phyloP scores from a whole-genome alignment of 2,113 vertebrate genomes.

The Corydoras maculifer region DNA sequence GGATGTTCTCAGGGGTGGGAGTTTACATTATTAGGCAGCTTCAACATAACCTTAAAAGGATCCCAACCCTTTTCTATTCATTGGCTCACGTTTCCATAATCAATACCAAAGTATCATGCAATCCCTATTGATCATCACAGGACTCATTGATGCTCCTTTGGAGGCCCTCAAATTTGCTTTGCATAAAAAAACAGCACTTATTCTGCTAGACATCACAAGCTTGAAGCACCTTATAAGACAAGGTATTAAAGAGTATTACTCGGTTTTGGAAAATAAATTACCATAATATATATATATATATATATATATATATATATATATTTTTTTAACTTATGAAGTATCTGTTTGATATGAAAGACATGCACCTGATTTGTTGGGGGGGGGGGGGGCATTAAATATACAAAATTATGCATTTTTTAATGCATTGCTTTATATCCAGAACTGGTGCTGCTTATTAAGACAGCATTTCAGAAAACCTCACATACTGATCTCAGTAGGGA shows the following conservation, averaged over 20 bases:
- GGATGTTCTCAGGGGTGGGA: background rate
- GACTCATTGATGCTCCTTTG: conserved; percentile 58
- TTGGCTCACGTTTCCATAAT: conserved; percentile 67
- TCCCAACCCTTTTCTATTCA: conserved; percentile 60
- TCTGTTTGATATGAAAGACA: too few relatives aligned
- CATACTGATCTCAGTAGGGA: too few relatives aligned
- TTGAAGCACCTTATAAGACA: too few relatives aligned
- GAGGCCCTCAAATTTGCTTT: conserved; percentile 52
- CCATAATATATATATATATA: too few relatives aligned
- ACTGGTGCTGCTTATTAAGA: background rate
- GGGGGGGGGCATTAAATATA: too few relatives aligned
- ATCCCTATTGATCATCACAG: conserved; percentile 69
- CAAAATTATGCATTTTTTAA: conserved; percentile 1
- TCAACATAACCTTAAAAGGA: conserved; percentile 43
- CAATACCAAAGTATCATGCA: conserved; percentile 70
- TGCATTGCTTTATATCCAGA: background rate
- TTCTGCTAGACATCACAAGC: too few relatives aligned
- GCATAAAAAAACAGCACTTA: conserved; percentile 26
- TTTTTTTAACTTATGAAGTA: too few relatives aligned
- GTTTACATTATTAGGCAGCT: background rate
- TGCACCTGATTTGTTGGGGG: too few relatives aligned
- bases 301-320: too few relatives aligned
- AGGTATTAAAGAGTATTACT: too few relatives aligned
- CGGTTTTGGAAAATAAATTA: too few relatives aligned
- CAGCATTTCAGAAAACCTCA: background rate